phyloP scores from a whole-genome alignment of 2,113 vertebrate species.

The Hucho hucho region DNA sequence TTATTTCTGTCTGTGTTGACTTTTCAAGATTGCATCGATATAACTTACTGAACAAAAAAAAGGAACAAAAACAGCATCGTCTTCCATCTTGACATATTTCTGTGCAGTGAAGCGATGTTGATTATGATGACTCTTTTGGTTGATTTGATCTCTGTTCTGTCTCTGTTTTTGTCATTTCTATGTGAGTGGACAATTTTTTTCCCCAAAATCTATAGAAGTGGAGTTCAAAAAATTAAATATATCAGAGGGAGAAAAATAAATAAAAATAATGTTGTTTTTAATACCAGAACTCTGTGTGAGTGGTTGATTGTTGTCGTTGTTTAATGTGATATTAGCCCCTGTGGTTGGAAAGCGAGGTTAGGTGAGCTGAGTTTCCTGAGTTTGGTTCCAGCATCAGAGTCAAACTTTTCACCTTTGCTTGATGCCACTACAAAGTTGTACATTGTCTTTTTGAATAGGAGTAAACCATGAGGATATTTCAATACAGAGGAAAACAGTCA shows the following conservation, averaged over 20 bases:
- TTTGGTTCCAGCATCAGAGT: neutral
- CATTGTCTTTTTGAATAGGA: too few relatives aligned
- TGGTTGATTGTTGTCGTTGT: constrained; percentile 41
- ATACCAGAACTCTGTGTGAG: constrained; percentile 53
- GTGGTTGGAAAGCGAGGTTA: constrained; percentile 44
- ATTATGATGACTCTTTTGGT: constrained; percentile 58
- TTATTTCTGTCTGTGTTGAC: constrained; percentile 32
- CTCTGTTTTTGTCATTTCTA: constrained; percentile 40
- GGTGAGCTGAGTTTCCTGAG: constrained; percentile 45
- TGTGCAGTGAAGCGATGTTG: constrained; percentile 61
- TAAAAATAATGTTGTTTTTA: constrained; percentile 75
- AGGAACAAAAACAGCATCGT: constrained; percentile 47
- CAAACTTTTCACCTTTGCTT: neutral
- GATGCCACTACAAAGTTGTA: too few relatives aligned
- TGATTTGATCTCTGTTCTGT: constrained; percentile 44
- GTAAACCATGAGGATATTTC: too few relatives aligned
- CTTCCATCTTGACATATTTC: constrained; percentile 60
- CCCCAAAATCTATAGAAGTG: constrained; percentile 66
- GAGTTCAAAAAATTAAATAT: constrained; percentile 52
- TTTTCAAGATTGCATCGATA: constrained; percentile 41
- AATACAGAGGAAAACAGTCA: too few relatives aligned
- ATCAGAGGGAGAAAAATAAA: constrained; percentile 64
- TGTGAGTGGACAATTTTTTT: constrained; percentile 44
- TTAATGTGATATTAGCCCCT: constrained; percentile 11
- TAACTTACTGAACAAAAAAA: constrained; percentile 26